These are phyloP conservation scores for Tricholauxania praeusta DNA, from an alignment of 2,888 invertebrate species.

Conservation along the genomic window DNA sequence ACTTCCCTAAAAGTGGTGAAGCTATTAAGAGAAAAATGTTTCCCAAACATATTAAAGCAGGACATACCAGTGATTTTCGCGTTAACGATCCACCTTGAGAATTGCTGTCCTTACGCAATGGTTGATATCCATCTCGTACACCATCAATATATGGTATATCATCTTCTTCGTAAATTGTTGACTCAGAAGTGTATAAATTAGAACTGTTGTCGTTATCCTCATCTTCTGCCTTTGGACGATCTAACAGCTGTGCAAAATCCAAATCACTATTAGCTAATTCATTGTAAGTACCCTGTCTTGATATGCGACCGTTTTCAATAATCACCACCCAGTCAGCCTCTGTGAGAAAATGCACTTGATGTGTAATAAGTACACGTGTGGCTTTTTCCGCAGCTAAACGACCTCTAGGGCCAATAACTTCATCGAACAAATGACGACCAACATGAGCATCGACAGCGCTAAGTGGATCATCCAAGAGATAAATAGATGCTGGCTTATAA, in stretches of 20 bases:
- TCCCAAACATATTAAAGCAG: neutral
- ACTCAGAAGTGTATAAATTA: slow-evolving; percentile 34
- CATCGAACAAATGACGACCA: slow-evolving; percentile 80
- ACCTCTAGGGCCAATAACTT: slow-evolving; percentile 73
- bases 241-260: slow-evolving; percentile 71
- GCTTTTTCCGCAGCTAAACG: slow-evolving; percentile 70
- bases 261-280: slow-evolving; percentile 69
- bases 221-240: slow-evolving; percentile 57
- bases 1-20: slow-evolving; percentile 51
- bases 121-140: slow-evolving; percentile 60
- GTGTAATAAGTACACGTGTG: slow-evolving; percentile 80
- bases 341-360: slow-evolving; percentile 81
- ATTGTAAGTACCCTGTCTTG: slow-evolving; percentile 69
- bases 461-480: slow-evolving; percentile 83
- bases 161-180: slow-evolving; percentile 59
- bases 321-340: slow-evolving; percentile 74
- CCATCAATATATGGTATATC: slow-evolving; percentile 68
- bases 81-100: slow-evolving; percentile 53
- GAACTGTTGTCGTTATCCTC: slow-evolving; percentile 39
- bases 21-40: neutral
- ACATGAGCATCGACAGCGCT: slow-evolving; percentile 85
- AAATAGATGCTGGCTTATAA: slow-evolving; percentile 80
- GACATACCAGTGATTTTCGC: slow-evolving; percentile 56
- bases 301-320: slow-evolving; percentile 71
- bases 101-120: slow-evolving; percentile 55